A percentile compares a stretch with the other conserved stretches of the same genome.
Evolutionary conservation across 2,888 invertebrate species (phyloP).

Genomic region (Erebia palarica): DNA sequence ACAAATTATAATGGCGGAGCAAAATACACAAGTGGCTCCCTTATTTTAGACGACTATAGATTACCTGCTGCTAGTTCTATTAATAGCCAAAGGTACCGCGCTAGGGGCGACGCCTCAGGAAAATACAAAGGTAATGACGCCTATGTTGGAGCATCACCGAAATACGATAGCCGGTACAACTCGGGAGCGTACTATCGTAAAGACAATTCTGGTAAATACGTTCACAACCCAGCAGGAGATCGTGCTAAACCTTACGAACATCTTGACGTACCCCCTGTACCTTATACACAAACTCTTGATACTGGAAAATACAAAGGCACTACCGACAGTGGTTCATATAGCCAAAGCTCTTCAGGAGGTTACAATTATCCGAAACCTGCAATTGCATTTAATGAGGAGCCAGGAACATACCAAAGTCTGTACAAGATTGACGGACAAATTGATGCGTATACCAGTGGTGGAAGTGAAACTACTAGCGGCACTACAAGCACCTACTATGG

Average conservation of each 20-base stretch:
- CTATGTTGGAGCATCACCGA: slow-evolving; percentile 34
- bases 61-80: slow-evolving; percentile 35
- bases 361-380: slow-evolving; percentile 46
- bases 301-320: slow-evolving; percentile 53
- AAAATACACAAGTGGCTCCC: slow-evolving; percentile 70
- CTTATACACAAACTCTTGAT: slow-evolving; percentile 65
- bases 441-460: slow-evolving; percentile 50
- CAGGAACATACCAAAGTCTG: slow-evolving; percentile 41
- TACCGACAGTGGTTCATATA: slow-evolving; percentile 37
- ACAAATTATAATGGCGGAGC: slow-evolving; percentile 56
- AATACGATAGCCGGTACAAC: slow-evolving; percentile 32
- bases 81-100: slow-evolving; percentile 18
- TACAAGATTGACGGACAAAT: slow-evolving; percentile 62
- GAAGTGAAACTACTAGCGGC: slow-evolving; percentile 35
- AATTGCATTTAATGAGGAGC: slow-evolving; percentile 44
- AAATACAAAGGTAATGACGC: slow-evolving; percentile 37
- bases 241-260: slow-evolving; percentile 72
- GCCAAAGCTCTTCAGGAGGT: slow-evolving; percentile 33
- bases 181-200: slow-evolving; percentile 41
- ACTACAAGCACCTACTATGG: slow-evolving; percentile 44
- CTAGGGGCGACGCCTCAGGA: slow-evolving; percentile 29
- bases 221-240: slow-evolving; percentile 75
- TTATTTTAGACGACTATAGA: slow-evolving; percentile 73
- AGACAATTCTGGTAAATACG: slow-evolving; percentile 70
- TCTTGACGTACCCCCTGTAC: slow-evolving; percentile 60